Conservation (phyloP, 2,797 vertebrate species). For the Vespertilio murinus region DNA sequence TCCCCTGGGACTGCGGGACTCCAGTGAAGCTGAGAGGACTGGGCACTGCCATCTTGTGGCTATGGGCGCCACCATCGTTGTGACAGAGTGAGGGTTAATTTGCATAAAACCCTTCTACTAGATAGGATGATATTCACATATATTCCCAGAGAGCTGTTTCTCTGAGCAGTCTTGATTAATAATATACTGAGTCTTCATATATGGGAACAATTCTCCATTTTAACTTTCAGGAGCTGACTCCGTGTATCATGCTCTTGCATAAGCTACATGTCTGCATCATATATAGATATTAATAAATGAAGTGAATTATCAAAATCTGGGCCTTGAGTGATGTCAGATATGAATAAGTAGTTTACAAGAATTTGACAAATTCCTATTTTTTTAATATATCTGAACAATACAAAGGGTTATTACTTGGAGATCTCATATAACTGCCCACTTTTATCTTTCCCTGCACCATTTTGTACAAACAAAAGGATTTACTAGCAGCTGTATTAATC, state of each 20-base stretch:
- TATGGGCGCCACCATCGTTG: too few relatives aligned
- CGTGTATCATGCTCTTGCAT: rapidly evolving
- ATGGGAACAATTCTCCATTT: neutral
- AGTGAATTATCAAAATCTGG: neutral
- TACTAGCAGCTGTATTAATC: neutral
- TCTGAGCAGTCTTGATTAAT: neutral
- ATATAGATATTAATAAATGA: neutral
- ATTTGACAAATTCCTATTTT: neutral
- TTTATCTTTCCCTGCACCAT: neutral
- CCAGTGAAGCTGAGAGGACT: too few relatives aligned
- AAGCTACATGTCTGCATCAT: neutral
- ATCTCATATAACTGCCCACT: neutral
- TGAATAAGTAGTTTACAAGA: neutral
- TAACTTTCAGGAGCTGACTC: neutral
- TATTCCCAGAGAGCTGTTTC: neutral
- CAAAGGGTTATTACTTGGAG: neutral
- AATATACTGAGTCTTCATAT: neutral
- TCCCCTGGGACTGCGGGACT: too few relatives aligned
- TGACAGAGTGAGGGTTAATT: too few relatives aligned
- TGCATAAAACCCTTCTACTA: too few relatives aligned
- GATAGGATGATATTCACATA: neutral
- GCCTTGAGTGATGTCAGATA: neutral
- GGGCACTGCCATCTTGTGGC: too few relatives aligned
- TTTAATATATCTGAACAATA: neutral
- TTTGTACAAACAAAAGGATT: neutral